Base-by-base conservation (phyloP, 2,888 invertebrate genomes). In the Chrysolina oricalcia region DNA sequence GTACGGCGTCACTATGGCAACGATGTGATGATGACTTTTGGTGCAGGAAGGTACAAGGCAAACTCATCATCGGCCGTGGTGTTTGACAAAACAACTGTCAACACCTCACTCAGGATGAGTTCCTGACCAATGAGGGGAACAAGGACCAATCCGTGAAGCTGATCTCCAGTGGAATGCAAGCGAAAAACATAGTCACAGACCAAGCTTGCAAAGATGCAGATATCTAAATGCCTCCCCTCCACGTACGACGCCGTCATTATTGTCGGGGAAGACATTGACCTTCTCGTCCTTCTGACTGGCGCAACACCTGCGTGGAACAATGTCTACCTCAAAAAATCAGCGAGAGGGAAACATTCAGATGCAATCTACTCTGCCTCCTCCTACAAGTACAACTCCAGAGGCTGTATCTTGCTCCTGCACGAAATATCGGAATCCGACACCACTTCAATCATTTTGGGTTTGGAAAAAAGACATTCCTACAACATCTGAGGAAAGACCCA, bases 201-300 rank as follows among this genome's bases (percentile, higher is more conserved):
- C 19, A 59, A 65, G 65, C 43, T 65, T n/a, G n/a, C 65, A 41
- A 65, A 65, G 65, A 66, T 66, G 48, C 65, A 43, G 43, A 65
- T 17, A 65, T 0, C 35, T 35, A 35, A 35, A 35, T 35, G 35
- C 35, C 35, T 35, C 35, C 8, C 8, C 46, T 21, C 46, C 66
- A 11, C 17, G 46, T 43, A 46, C 48, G 66, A 66, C 23, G 48
- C 48, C 66, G 46, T 66, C 66, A 43, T 46, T 21, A 46, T 46
- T 66, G 21, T 46, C 48, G n/a, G 48, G 21, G 23, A 66, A 46
- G 66, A 46, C 21, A 66, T 43, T 46, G 46, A 66, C 66, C 48
- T 66, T 21, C 66, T 46, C 66, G 48, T 43, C 17, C 66, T 19
- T 23, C n/a, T 66, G 19, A 66, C 48, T 66, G 48, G 48, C 66